Evolutionary conservation across 2,888 invertebrate genomes (phyloP).

Genomic region (Acanthosepion lycidas): DNA sequence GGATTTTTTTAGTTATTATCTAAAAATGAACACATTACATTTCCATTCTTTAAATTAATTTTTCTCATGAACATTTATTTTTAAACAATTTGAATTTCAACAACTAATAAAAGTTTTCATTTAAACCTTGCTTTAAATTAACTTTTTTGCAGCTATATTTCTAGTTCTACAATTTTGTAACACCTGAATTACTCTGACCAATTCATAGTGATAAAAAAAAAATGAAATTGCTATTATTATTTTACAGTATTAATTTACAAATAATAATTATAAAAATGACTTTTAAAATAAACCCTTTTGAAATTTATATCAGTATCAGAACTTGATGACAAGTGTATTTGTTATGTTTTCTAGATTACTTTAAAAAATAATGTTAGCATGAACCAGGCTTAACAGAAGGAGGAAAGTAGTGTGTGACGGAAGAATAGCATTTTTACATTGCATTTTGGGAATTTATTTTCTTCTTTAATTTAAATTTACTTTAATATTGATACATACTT

Average conservation of each 20-base stretch:
- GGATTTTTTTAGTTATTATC: not conserved
- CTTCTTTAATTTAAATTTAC: not conserved
- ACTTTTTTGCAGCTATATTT: not conserved
- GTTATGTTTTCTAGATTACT: not conserved
- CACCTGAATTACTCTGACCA: not conserved
- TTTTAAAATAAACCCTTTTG: not conserved
- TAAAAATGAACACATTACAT: not conserved
- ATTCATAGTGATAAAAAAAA: no score
- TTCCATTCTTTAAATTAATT: not conserved
- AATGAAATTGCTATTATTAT: no score
- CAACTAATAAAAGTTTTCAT: not conserved
- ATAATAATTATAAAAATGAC: not conserved
- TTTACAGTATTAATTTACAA: not conserved
- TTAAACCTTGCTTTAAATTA: not conserved
- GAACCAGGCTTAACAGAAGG: not conserved
- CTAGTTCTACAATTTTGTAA: not conserved
- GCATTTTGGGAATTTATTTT: not conserved
- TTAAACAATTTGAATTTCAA: not conserved
- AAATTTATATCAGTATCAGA: not conserved
- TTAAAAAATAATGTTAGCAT: not conserved
- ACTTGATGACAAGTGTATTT: not conserved
- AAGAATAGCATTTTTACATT: not conserved
- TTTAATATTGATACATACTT: not conserved
- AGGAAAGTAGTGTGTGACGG: not conserved
- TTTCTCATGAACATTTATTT: not conserved